A percentile compares a stretch with the other conserved stretches of the same genome.
Conservation (phyloP, 1,140 invertebrate genomes). For the Drosophila pseudoobscura region DNA sequence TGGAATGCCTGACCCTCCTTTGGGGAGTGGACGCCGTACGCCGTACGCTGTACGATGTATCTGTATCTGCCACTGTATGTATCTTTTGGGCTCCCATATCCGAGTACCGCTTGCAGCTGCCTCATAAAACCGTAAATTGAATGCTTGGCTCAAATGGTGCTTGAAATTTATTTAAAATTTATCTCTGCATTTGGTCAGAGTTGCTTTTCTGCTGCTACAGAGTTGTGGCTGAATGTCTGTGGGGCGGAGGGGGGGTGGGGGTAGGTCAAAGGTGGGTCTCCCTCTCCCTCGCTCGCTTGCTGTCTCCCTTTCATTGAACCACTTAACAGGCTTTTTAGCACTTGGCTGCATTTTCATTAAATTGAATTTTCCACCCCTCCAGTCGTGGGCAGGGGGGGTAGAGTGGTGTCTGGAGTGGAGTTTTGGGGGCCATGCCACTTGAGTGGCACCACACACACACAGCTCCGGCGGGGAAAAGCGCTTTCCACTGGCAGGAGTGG, state of each 20-base stretch:
- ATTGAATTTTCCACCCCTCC: conserved; percentile 54
- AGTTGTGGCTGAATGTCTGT: no score
- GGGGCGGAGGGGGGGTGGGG: no score
- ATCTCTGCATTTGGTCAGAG: conserved; percentile 23
- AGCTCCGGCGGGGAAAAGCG: conserved; percentile 24
- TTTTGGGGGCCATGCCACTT: not conserved
- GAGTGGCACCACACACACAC: conserved; percentile 13
- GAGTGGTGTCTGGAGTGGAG: conserved; percentile 26
- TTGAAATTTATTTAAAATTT: conserved; percentile 57
- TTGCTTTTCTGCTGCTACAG: no score
- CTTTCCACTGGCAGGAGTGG: not conserved
- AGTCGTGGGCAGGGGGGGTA: not conserved
- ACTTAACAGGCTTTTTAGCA: conserved; percentile 62
- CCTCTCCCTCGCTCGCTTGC: not conserved
- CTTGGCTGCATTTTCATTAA: conserved; percentile 64
- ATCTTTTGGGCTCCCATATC: not conserved
- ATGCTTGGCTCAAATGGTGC: conserved; percentile 28
- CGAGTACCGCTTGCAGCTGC: conserved; percentile 41
- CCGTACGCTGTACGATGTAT: no score
- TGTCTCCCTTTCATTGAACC: conserved; percentile 18
- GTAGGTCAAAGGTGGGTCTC: conserved; percentile 22
- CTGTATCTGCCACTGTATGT: not conserved
- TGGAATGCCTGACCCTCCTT: conserved; percentile 3
- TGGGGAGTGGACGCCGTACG: not conserved
- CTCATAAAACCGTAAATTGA: conserved; percentile 53